These are phyloP conservation scores for Drosophila sp. DNA, from an alignment of 1,140 invertebrate genomes.

Conservation along the genomic window DNA sequence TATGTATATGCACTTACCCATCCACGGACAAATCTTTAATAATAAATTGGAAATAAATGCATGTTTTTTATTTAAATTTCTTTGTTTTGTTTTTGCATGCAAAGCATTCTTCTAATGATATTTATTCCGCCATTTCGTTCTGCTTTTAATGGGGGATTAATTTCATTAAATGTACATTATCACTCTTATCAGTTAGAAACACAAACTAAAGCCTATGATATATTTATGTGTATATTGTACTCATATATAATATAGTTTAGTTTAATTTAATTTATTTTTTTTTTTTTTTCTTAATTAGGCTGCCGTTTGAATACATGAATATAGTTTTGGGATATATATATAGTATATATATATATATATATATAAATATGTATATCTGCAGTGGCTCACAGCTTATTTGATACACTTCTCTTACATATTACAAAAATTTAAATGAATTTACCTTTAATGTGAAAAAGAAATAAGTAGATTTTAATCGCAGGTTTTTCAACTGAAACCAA, in stretches of 20 bases:
- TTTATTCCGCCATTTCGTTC: conserved; percentile 45
- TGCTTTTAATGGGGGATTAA: conserved; percentile 37
- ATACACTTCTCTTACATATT: no score
- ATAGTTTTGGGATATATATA: conserved; percentile 29
- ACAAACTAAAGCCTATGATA: conserved; percentile 81
- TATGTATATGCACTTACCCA: conserved; percentile 22
- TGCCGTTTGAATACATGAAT: conserved; percentile 46
- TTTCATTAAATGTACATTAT: conserved; percentile 74
- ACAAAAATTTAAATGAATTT: no score
- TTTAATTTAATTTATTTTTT: conserved; percentile 31
- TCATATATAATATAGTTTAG: conserved; percentile 30
- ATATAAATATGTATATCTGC: no score
- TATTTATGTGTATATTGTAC: conserved; percentile 51
- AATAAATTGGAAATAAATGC: background rate
- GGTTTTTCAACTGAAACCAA: no score
- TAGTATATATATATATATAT: conserved; percentile 42
- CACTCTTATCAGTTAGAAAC: conserved; percentile 73
- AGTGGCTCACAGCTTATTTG: no score
- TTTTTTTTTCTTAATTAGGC: conserved; percentile 47
- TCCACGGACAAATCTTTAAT: background rate
- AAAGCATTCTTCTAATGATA: conserved; percentile 65
- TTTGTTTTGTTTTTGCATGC: conserved; percentile 29
- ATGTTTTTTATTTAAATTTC: conserved; percentile 26
- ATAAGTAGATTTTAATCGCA: no score
- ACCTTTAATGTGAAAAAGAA: no score